Evolutionary conservation across 2,888 invertebrate genomes (phyloP).

Genomic region (Drosophila eohydei): DNA sequence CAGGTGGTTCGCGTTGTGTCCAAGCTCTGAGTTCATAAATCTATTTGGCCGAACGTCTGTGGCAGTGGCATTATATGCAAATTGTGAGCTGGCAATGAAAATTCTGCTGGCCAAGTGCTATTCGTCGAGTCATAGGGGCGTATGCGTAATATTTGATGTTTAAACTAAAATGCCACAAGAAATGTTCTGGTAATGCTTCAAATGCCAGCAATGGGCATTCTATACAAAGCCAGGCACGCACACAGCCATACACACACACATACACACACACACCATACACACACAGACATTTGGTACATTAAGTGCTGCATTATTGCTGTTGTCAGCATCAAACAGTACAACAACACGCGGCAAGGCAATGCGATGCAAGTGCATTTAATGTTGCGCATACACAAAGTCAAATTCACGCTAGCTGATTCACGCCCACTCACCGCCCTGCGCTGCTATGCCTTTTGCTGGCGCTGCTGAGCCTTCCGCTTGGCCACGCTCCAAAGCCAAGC

Average conservation of each 20-base stretch:
- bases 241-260: not conserved
- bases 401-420: conserved; percentile 45
- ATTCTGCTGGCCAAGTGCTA: not conserved
- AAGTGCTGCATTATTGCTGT: conserved; percentile 66
- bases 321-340: conserved; percentile 52
- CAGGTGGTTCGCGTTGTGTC: not conserved
- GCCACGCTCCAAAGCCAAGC: conserved; percentile 50
- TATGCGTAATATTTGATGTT: conserved; percentile 64
- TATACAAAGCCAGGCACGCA: conserved; percentile 20
- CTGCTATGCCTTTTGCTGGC: not conserved
- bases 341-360: conserved; percentile 13
- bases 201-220: conserved; percentile 51
- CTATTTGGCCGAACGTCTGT: conserved; percentile 2
- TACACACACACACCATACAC: conserved; percentile 3
- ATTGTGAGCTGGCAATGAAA: conserved; percentile 36
- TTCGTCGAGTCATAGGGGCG: conserved; percentile 33
- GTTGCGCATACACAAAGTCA: conserved; percentile 44
- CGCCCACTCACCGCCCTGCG: conserved; percentile 8
- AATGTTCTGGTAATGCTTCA: conserved; percentile 38
- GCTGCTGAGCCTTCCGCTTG: conserved; percentile 46
- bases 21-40: conserved; percentile 31
- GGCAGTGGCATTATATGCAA: conserved; percentile 21
- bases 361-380: conserved; percentile 54
- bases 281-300: conserved; percentile 44
- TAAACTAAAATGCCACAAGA: conserved; percentile 39